Conservation (phyloP, 2,888 invertebrate species). For the Erebia aethiops region DNA sequence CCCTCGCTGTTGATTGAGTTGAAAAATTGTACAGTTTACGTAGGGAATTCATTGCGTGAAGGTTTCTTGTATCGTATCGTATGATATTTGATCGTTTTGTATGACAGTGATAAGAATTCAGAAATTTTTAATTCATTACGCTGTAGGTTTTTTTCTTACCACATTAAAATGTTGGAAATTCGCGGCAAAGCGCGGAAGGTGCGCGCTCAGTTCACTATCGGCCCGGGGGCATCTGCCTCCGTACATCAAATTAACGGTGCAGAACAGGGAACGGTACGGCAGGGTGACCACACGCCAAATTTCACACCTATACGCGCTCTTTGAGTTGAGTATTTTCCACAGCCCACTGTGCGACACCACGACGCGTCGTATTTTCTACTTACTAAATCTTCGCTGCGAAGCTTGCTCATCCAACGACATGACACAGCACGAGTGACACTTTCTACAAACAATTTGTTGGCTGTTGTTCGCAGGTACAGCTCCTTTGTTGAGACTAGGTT, state of each 20-base stretch:
- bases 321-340: conserved; percentile 35
- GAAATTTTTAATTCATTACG: conserved; percentile 15
- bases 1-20: no score
- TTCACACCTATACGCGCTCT: conserved; percentile 54
- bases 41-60: no score
- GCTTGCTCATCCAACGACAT: no score
- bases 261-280: conserved; percentile 58
- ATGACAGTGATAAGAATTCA: neutral
- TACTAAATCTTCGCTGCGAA: no score
- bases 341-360: neutral
- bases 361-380: no score
- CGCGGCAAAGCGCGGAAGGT: conserved; percentile 46
- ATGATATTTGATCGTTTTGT: neutral
- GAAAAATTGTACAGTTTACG: no score
- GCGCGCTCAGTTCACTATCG: conserved; percentile 51
- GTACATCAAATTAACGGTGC: conserved; percentile 70
- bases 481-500: no score
- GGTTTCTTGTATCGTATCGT: no score
- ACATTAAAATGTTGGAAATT: conserved; percentile 26
- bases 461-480: no score
- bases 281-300: conserved; percentile 55
- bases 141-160: conserved; percentile 25
- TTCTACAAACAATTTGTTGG: no score
- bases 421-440: no score
- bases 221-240: conserved; percentile 63